Percentiles rank a stretch among this genome's conserved stretches.
These are phyloP conservation scores for Cosmorhoe ocellata DNA, from an alignment of 2,888 invertebrate species.

Conservation along the genomic window DNA sequence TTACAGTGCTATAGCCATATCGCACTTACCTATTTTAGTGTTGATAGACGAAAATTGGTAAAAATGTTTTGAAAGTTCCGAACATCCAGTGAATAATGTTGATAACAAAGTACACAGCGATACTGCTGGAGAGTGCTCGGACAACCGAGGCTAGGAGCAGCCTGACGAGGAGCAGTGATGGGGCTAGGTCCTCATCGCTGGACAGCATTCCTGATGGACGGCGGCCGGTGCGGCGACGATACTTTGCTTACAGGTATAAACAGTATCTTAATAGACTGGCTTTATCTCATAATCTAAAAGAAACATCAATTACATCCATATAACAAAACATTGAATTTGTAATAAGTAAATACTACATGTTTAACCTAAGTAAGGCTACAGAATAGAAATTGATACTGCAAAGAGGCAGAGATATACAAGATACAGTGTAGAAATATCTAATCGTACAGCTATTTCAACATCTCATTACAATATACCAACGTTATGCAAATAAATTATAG, in stretches of 20 bases:
- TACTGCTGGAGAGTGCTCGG: constrained; percentile 85
- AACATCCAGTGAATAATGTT: constrained; percentile 69
- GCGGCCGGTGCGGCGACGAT: constrained; percentile 56
- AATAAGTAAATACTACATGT: too few relatives aligned
- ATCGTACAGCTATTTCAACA: constrained; percentile 14
- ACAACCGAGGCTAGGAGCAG: constrained; percentile 69
- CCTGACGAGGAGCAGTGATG: constrained; percentile 46
- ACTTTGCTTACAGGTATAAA: constrained; percentile 63
- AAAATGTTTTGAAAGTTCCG: constrained; percentile 2
- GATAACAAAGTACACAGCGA: constrained; percentile 87
- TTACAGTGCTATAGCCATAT: neutral
- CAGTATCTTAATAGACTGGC: too few relatives aligned
- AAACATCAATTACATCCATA: too few relatives aligned
- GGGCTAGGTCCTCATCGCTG: constrained; percentile 60
- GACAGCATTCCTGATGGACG: constrained; percentile 56
- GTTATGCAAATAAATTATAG: constrained; percentile 14
- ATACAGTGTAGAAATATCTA: neutral
- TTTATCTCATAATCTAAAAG: too few relatives aligned
- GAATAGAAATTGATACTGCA: too few relatives aligned
- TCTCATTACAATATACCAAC: constrained; percentile 11
- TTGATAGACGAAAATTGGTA: neutral
- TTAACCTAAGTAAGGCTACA: too few relatives aligned
- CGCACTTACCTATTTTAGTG: neutral
- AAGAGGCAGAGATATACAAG: too few relatives aligned
- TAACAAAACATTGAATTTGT: too few relatives aligned